A percentile compares a stretch with the other conserved stretches of the same genome.
These are phyloP conservation scores for Semnornis frantzii DNA, from an alignment of 2,113 vertebrate species.

Conservation along the genomic window DNA sequence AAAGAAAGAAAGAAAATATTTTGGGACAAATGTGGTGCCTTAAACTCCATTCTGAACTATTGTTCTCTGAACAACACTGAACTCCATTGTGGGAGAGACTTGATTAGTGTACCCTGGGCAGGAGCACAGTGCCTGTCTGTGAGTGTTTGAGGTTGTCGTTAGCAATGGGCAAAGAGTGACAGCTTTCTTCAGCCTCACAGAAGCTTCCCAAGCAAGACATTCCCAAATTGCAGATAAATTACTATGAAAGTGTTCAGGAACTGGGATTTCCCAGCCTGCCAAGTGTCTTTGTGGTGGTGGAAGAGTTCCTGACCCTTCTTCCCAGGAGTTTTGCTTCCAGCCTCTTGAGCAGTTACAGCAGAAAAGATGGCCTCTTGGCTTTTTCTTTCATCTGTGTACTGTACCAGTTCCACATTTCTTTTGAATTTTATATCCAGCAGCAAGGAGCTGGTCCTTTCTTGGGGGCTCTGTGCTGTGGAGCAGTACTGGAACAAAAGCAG, in stretches of 20 bases:
- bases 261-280: neutral
- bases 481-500: neutral
- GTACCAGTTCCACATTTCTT: neutral
- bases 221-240: neutral
- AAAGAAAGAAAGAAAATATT: neutral
- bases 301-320: neutral
- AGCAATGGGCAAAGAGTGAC: neutral
- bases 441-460: neutral
- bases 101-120: neutral
- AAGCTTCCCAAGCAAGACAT: neutral
- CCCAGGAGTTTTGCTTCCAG: neutral
- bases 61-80: too few species aligned
- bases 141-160: slow-evolving; percentile 16
- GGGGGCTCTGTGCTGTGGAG: accelerated
- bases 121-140: neutral
- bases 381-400: accelerated
- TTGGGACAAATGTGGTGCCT: neutral
- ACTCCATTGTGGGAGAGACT: too few species aligned
- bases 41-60: neutral
- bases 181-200: neutral
- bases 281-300: neutral
- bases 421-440: neutral
- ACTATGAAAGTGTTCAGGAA: neutral
- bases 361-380: neutral
- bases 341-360: neutral